phyloP scores from a whole-genome alignment of 2,888 invertebrate genomes.

The Drosophila buzzatii region DNA sequence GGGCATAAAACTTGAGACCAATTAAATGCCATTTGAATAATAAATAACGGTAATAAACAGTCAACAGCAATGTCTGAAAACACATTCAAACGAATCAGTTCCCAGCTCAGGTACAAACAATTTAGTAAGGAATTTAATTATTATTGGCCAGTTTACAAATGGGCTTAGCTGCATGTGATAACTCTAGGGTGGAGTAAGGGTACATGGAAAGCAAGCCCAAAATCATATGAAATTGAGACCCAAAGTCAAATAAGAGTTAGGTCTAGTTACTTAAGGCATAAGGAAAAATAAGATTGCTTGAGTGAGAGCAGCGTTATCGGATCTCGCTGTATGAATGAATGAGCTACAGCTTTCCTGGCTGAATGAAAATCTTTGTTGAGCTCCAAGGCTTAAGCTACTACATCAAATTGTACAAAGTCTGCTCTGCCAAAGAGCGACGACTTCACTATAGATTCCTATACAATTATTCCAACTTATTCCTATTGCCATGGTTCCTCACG shows the following conservation, averaged over 20 bases:
- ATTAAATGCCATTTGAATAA: background rate
- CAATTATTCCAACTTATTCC: background rate
- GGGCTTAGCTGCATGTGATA: background rate
- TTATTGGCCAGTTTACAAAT: background rate
- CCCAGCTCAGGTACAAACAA: background rate
- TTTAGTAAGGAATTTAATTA: background rate
- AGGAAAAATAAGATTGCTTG: no score
- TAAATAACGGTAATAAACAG: slow-evolving; percentile 11
- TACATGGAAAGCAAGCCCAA: background rate
- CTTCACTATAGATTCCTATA: background rate
- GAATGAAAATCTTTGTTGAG: no score
- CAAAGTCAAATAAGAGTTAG: background rate
- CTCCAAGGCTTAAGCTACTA: background rate
- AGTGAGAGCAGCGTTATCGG: no score
- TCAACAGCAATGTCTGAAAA: background rate
- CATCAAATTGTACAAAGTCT: background rate
- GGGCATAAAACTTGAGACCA: background rate
- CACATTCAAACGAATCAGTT: background rate
- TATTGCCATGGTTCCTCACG: background rate
- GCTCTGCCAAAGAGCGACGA: background rate
- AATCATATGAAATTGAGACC: background rate
- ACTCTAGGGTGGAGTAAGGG: no score
- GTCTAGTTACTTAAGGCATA: no score
- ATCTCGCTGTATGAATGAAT: no score
- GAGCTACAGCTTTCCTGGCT: background rate